phyloP scores from a whole-genome alignment of 2,797 vertebrate genomes.

The Craterocephalus amniculus region DNA sequence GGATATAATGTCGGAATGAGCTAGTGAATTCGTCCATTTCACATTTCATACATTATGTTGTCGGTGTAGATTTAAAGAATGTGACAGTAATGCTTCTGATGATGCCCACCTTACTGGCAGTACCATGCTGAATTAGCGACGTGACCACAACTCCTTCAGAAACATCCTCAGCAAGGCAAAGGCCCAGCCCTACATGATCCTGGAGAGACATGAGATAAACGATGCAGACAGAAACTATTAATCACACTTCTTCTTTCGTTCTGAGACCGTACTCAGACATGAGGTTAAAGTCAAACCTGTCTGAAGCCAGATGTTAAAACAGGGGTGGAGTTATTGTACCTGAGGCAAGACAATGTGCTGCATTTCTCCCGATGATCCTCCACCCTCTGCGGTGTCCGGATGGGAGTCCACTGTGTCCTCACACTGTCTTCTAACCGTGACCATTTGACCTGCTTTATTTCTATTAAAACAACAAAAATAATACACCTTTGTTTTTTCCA shows the following conservation, averaged over 20 bases:
- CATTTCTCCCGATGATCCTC: constrained; percentile 42
- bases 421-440: constrained; percentile 69
- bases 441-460: constrained; percentile 87
- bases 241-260: not conserved
- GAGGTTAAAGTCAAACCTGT: constrained; percentile 9
- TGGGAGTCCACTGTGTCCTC: constrained; percentile 57
- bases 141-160: constrained; percentile 46
- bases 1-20: not conserved
- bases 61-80: not conserved
- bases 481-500: not conserved
- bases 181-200: constrained; percentile 64
- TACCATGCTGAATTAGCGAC: constrained; percentile 60
- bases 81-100: not conserved
- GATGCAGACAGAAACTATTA: not conserved
- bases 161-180: constrained; percentile 47
- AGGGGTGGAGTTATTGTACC: constrained; percentile 43
- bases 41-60: not conserved
- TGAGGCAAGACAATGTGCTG: constrained; percentile 63
- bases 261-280: not conserved
- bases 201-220: constrained; percentile 20
- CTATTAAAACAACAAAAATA: constrained; percentile 69
- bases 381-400: constrained; percentile 27
- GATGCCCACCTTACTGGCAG: constrained; percentile 70
- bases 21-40: not conserved
- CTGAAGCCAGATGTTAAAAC: not conserved